Evolutionary conservation across 1,140 invertebrate species (phyloP), one percentile per base, ranked within the genome.

Genomic region (Chrysopa pallens): DNA sequence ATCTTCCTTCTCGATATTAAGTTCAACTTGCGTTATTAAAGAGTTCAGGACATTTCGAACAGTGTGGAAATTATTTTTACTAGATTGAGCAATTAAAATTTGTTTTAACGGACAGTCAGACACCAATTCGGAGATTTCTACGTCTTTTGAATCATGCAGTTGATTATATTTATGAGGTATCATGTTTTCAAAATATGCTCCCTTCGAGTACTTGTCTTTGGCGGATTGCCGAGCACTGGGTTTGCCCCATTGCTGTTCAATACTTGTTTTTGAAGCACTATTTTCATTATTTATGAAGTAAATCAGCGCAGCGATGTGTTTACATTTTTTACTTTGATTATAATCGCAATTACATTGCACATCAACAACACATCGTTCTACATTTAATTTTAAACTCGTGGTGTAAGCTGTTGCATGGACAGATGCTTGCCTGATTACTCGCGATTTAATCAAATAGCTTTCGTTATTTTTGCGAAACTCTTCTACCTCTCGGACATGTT

Each of bases 231-330:
- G 35, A 39, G 38, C 40, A 14, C 29, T 45, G 6, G 48, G 48
- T 38, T 45, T 46, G 6, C 50, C 45, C 43, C 50, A 51, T 36
- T 47, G 37, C 36, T 49, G 50, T 23, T 49, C 48, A 12, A 29
- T 33, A 46, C 44, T 48, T 2, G 50, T 51, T 41, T 51, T 51
- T n/a, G 43, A 38, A 12, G 37, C n/a, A 31, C 50, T 49, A 42
- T 44, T n/a, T 15, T 44, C 44, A 40, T 45, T 38, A 29, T 49
- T 51, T 27, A 49, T 45, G 31, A 35, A 51, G 39, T 43, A 41
- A 42, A 51, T 51, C 9, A 50, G 31, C 12, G 44, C 50, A 23
- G 41, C 42, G 37, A 49, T 33, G 43, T 50, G 44, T 36, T 52
- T 47, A 28, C 45, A 52, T 40, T 43, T 50, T 8, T 29, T 41